These are phyloP conservation scores for Hermaeophaga mercurialis DNA, from an alignment of 2,888 invertebrate genomes.

Conservation along the genomic window DNA sequence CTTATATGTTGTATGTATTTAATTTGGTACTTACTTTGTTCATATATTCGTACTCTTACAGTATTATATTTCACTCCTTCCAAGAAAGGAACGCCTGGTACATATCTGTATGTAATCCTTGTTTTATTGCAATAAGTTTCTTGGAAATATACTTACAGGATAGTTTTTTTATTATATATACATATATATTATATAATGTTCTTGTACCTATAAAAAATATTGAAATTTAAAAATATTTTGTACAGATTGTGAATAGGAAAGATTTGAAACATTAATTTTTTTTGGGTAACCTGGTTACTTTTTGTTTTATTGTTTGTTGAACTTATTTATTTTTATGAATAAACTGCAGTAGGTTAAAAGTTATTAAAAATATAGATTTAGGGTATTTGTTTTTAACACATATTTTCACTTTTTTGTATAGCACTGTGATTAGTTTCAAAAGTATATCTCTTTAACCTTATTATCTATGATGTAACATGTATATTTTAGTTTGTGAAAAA, in stretches of 20 bases:
- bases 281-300: conserved; percentile 23
- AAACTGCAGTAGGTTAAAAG: conserved; percentile 41
- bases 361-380: conserved; percentile 35
- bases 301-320: conserved; percentile 29
- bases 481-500: conserved; percentile 24
- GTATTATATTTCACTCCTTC: neutral
- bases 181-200: conserved; percentile 9
- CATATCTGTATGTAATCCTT: neutral
- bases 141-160: conserved; percentile 5
- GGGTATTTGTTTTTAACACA: conserved; percentile 44
- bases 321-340: conserved; percentile 34
- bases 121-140: conserved; percentile 8
- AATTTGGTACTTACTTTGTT: no score
- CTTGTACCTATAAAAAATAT: conserved; percentile 30
- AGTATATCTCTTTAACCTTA: conserved; percentile 26
- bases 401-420: conserved; percentile 47
- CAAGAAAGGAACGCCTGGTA: neutral
- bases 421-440: conserved; percentile 52
- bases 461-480: conserved; percentile 18
- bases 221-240: conserved; percentile 33
- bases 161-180: conserved; percentile 16
- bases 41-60: no score
- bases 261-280: conserved; percentile 35
- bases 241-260: conserved; percentile 44
- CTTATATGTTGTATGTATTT: no score